Base-by-base conservation (phyloP, 2,797 vertebrate genomes). In the Sebastes hubbsi region DNA sequence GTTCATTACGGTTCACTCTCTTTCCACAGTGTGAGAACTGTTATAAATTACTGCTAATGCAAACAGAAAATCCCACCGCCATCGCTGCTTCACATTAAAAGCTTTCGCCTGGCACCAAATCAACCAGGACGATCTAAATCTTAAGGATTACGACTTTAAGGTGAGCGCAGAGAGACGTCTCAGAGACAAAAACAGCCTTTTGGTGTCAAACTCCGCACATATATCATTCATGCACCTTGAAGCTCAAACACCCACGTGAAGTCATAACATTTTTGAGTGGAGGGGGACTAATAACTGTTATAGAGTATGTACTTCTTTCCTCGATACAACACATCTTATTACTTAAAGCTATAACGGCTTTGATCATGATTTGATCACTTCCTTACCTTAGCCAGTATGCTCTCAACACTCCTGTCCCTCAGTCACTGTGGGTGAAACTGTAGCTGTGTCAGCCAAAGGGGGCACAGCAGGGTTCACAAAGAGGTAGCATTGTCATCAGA, bases 381-480 rank as follows among this genome's bases (percentile, higher is more conserved):
- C 36, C 36, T 36, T 1, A 2, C 36, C 36, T 38, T 4, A 42
- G 36, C 8, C 52, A 11, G 5, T 18, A 16, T 25, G 1, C 30
- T 27, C 42, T 52, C 16, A 32, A 29, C 56, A 27, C 32, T 58
- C 29, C 22, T 27, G 42, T 66, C 42, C 49, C 16, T 88, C 46
- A 42, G 72, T 72, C 32, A 24, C 73, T 72, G 73, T 24, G 64
- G 56, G 71, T 85, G 82, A 83, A 84, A 90, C 62, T 72, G 54
- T 30, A 80, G 79, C 55, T 5, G 34, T 36, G 72, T 13, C n/a
- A 82, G 85, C 70, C 80, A 72, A 60, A 25, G 76, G 55, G 58
- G 64, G 76, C 68, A 42, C 87, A 75, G 78, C 63, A 34, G 72
- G 87, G 76, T 72, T 83, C 72, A 69, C 78, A 80, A 67, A 73